Evolutionary conservation across 2,113 vertebrate genomes (phyloP).

Genomic region (Oxygymnocypris stewartii): DNA sequence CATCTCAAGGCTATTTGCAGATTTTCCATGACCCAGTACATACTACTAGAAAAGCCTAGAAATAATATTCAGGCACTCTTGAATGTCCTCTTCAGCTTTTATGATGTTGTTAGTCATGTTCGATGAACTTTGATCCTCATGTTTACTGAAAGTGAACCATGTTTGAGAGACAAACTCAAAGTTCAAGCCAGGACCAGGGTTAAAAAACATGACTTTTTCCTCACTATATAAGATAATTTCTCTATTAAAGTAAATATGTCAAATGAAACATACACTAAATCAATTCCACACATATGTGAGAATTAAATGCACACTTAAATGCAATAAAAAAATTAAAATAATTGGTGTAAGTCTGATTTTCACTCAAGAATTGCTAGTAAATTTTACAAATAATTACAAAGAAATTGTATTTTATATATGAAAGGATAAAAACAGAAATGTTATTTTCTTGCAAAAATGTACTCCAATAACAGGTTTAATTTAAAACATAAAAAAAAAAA

Average conservation of each 20-base stretch:
- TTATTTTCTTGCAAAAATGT: too few relatives aligned
- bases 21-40: neutral
- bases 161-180: slow-evolving; percentile 34
- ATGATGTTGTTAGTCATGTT: neutral
- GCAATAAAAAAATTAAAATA: too few relatives aligned
- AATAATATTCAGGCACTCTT: neutral
- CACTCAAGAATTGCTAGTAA: too few relatives aligned
- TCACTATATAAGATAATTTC: neutral
- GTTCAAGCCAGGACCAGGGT: neutral
- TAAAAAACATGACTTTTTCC: slow-evolving; percentile 11
- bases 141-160: slow-evolving; percentile 27
- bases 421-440: neutral
- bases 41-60: neutral
- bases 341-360: too few relatives aligned
- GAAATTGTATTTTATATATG: too few relatives aligned
- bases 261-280: neutral
- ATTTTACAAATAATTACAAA: too few relatives aligned
- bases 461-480: too few relatives aligned
- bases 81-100: neutral
- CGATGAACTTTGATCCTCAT: slow-evolving; percentile 7
- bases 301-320: neutral
- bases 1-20: neutral
- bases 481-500: too few relatives aligned
- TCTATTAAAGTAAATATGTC: neutral
- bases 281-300: neutral